Evolutionary conservation across 53 echinoderm and acorn worm species (phyloP).

Genomic region (Hippasteria phrygiana): DNA sequence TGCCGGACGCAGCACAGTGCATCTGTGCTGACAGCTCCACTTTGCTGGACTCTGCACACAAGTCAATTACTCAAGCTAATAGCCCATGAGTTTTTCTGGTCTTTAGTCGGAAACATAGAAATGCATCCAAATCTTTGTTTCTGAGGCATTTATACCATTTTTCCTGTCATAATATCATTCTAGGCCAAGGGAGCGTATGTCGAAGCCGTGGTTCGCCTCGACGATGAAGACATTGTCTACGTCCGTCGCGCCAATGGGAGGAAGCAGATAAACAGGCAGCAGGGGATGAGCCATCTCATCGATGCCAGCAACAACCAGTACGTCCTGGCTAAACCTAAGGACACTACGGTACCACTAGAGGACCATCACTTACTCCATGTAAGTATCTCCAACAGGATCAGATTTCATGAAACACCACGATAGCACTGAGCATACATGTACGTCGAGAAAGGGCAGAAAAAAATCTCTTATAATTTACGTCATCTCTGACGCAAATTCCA

Average conservation of each 20-base stretch:
- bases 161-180: background rate
- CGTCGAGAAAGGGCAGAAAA: too few species aligned
- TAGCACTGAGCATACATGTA: too few species aligned
- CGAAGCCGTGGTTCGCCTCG: conserved; percentile 87
- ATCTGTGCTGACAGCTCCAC: too few species aligned
- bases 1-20: too few species aligned
- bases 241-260: conserved; percentile 42
- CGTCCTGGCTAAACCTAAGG: conserved; percentile 92
- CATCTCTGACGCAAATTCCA: too few species aligned
- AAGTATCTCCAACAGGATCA: background rate
- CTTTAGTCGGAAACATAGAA: too few species aligned
- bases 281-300: conserved; percentile 87
- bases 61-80: too few species aligned
- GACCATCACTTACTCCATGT: conserved; percentile 93
- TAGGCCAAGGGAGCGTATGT: conserved; percentile 87
- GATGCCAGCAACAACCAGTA: conserved; percentile 97
- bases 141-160: background rate
- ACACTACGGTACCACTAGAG: conserved; percentile 92
- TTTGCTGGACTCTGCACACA: too few species aligned
- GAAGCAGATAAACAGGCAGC: conserved; percentile 36
- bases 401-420: too few species aligned
- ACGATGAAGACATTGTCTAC: conserved; percentile 69
- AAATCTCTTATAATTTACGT: too few species aligned
- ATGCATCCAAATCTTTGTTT: too few species aligned
- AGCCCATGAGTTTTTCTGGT: too few species aligned